These are phyloP conservation scores for Python bivittatus DNA, from an alignment of 2,113 vertebrate species.

Conservation along the genomic window DNA sequence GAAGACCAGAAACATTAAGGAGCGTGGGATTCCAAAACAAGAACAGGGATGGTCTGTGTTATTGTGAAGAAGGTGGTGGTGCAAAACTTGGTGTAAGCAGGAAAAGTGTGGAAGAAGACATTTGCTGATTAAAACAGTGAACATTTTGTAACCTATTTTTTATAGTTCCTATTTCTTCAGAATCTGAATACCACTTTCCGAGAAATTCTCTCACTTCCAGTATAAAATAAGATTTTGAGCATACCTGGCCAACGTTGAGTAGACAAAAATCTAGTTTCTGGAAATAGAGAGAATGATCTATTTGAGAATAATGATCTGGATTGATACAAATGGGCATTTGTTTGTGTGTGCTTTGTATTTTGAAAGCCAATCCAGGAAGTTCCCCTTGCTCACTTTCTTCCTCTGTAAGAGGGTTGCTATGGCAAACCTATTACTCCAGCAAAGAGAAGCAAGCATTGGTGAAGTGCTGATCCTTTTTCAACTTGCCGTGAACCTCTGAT, in stretches of 20 bases:
- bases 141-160: neutral
- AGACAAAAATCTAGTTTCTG: neutral
- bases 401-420: slow-evolving; percentile 73
- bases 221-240: neutral
- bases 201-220: neutral
- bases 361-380: slow-evolving; percentile 59
- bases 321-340: slow-evolving; percentile 46
- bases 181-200: neutral
- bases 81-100: neutral
- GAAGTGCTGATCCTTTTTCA: slow-evolving; percentile 63
- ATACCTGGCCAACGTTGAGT: neutral
- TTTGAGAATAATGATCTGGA: neutral
- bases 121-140: neutral
- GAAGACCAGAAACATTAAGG: neutral
- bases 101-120: neutral
- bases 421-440: slow-evolving; percentile 72
- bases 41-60: neutral
- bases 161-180: neutral
- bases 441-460: slow-evolving; percentile 58
- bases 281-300: neutral
- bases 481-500: slow-evolving; percentile 65
- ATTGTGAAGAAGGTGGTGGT: neutral
- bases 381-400: slow-evolving; percentile 54
- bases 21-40: neutral
- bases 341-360: slow-evolving; percentile 52